These are phyloP conservation scores for Sturnira hondurensis DNA, from an alignment of 2,113 vertebrate species.

Conservation along the genomic window DNA sequence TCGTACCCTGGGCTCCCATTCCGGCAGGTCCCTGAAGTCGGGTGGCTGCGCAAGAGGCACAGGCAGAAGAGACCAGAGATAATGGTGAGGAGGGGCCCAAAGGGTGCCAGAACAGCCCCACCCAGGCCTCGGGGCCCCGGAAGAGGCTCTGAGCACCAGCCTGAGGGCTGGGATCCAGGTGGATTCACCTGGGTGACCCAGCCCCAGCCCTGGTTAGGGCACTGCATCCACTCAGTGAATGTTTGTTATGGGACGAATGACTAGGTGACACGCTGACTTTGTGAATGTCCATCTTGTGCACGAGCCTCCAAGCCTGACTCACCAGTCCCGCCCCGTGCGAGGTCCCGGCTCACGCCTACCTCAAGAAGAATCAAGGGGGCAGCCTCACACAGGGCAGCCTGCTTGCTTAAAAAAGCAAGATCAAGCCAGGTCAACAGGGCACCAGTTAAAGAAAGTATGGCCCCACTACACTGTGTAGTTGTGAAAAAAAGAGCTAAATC, in stretches of 20 bases:
- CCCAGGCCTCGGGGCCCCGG: background rate
- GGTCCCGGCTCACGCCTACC: background rate
- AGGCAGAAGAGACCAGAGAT: slow-evolving; percentile 89
- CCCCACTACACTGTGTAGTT: background rate
- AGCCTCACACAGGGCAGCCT: background rate
- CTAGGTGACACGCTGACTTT: background rate
- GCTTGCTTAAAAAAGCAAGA: background rate
- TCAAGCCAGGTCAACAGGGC: background rate
- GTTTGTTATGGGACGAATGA: background rate
- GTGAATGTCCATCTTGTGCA: background rate
- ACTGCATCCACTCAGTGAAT: background rate
- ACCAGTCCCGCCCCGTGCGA: background rate
- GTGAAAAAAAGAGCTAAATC: background rate
- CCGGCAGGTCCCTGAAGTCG: slow-evolving; percentile 92
- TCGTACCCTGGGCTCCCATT: slow-evolving; percentile 76
- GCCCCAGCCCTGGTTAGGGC: background rate
- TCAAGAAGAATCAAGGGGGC: background rate
- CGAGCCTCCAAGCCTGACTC: background rate
- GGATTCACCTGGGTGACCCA: background rate
- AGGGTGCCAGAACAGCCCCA: slow-evolving; percentile 72
- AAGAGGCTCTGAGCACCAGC: background rate
- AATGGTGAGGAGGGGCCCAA: slow-evolving; percentile 77
- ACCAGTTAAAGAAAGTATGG: background rate
- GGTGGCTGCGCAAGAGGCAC: slow-evolving; percentile 93
- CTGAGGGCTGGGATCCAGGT: background rate